Base-by-base conservation (phyloP, 2,888 invertebrate species). In the Tuberolachnus salignus region DNA sequence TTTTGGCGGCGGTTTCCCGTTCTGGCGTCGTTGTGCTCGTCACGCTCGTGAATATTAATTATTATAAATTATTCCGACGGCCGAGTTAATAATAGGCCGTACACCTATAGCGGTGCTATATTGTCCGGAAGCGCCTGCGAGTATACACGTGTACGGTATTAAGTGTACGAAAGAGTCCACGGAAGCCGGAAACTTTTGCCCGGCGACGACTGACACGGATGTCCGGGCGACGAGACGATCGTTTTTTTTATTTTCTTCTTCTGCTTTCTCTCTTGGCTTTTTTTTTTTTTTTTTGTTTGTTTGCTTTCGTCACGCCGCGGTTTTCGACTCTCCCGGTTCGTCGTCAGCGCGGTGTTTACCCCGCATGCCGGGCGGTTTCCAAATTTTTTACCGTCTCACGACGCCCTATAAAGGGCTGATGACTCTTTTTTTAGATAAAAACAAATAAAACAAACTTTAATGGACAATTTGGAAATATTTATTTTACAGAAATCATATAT, bases 51-150 rank as follows among this genome's bases (percentile, higher is more conserved):
- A n/a, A 3, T 11, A 19, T n/a, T 71, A 71, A 59, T 63, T 73
- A 57, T 19, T 73, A 73, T 34, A 4, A 34, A 4, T 34, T 6
- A 6, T 57, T 14, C 57, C 57, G 57, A 3, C 59, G 10, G 49
- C 63, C 61, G 63, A 73, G 63, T 63, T 73, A 73, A 73, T 73
- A 73, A 73, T 73, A 72, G 51, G 34, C n/a, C n/a, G n/a, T 34
- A 34, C 6, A 34, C 34, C 34, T 34, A n/a, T n/a, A 34, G 34
- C 34, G 6, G 34, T 34, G 6, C 34, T 4, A 3, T 34, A 34
- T 34, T 34, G 34, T 34, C 3, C 34, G 34, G 34, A 34, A 34
- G 6, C 34, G 34, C 34, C 34, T n/a, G 34, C 6, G 34, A 34
- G 34, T 34, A 34, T 34, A 34, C 34, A 34, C 34, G 34, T 34